Base-by-base conservation (phyloP, 2,113 vertebrate genomes). In the Pollachius pollachius region DNA sequence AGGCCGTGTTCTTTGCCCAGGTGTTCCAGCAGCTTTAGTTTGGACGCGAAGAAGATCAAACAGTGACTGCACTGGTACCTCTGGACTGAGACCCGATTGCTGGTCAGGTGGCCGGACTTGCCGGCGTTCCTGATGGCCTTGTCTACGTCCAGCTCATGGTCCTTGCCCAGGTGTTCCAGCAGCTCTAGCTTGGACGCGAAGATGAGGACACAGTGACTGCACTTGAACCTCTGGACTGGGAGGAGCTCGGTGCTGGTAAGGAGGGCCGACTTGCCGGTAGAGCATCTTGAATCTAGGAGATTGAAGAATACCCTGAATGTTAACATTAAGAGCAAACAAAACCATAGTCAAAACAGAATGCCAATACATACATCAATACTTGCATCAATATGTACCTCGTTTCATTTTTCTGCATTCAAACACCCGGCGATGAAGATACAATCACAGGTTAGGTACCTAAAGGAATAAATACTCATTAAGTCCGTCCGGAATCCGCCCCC, bases 171-270 rank as follows among this genome's bases (percentile, higher is more conserved):
- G 69, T 97, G 96, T 61, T 96, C 94, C 69, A 92, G 92, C 68
- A 97, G 93, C 74, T 93, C 94, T 63, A 93, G 91, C 91, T 94
- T 95, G 18, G 95, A 95, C 82, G 93, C 91, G 87, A 97, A 95
- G 85, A 93, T 90, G 71, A 94, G 92, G 62, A 93, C 85, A 80
- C 95, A 97, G 75, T 92, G 93, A 66, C 91, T 93, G 88, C 95
- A 96, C 59, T 93, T 90, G 70, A 94, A 93, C 89, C 93, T 92
- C 84, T 92, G 91, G 80, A 66, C 87, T 1, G 0, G 54, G 15
- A n/a, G 15, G 54, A n/a, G 17, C 16, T 92, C 88, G 79, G 83
- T 82, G 77, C 89, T 90, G 72, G 88, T 92, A 88, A 74, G 84
- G 86, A 88, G 81, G 85, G 88, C 93, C 86, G 93, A 90, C 81